Percentiles rank a stretch among this genome's conserved stretches.
Evolutionary conservation across 2,888 invertebrate genomes (phyloP).

Genomic region (Panopea generosa): DNA sequence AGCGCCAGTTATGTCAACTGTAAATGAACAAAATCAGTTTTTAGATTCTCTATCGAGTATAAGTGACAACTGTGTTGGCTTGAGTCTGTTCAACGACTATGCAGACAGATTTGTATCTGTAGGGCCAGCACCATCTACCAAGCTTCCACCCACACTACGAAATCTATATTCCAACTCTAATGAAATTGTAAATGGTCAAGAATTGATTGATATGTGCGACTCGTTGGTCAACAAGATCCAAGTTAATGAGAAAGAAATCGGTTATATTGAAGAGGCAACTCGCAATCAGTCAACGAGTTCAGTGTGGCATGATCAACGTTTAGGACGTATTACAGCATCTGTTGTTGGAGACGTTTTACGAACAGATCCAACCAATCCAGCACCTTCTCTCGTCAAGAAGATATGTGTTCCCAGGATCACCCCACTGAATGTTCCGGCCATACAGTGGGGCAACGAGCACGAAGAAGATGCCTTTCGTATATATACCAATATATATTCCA

Average conservation of each 20-base stretch:
- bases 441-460: constrained; percentile 18
- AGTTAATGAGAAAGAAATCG: not conserved
- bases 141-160: not conserved
- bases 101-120: constrained; percentile 15
- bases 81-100: constrained; percentile 21
- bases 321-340: constrained; percentile 31
- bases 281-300: constrained; percentile 9
- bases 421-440: not conserved
- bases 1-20: not conserved
- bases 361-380: constrained; percentile 14
- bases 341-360: constrained; percentile 20
- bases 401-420: constrained; percentile 10
- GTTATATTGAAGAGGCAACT: constrained; percentile 9
- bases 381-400: not conserved
- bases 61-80: constrained; percentile 4
- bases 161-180: constrained; percentile 3
- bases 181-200: not conserved
- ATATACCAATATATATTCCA: too few relatives aligned
- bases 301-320: constrained; percentile 30
- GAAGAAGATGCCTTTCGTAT: constrained; percentile 4
- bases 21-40: constrained; percentile 15
- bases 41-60: not conserved
- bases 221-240: not conserved
- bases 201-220: not conserved
- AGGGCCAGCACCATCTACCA: not conserved